A percentile compares a stretch with the other conserved stretches of the same genome.
Conservation (phyloP, 2,113 vertebrate species). For the Cottus gobio region DNA sequence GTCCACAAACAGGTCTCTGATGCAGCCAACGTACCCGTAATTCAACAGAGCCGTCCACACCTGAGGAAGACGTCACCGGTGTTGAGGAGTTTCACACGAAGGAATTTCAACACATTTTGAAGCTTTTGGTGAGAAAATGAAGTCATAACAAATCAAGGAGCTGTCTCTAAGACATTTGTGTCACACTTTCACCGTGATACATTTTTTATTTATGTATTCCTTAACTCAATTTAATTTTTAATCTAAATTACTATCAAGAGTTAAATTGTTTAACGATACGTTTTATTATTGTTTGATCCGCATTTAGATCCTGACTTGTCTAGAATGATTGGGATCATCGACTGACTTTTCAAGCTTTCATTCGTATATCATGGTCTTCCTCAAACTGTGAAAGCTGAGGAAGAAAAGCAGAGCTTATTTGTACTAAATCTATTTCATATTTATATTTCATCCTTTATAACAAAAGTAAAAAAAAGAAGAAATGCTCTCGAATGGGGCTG, state of each 20-base stretch:
- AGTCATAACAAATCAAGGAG: background rate
- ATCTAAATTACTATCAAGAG: background rate
- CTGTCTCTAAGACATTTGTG: too few species aligned
- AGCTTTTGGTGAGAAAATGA: background rate
- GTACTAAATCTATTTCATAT: background rate
- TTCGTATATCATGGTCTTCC: background rate
- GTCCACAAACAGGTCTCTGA: conserved; percentile 97
- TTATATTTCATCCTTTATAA: background rate
- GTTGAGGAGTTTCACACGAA: background rate
- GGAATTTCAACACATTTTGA: background rate
- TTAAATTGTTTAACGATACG: too few species aligned
- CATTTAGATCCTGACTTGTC: background rate
- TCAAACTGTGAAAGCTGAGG: background rate
- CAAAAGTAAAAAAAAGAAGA: background rate
- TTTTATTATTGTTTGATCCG: background rate
- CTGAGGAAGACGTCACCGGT: conserved; percentile 76
- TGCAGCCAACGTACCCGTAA: conserved; percentile 98
- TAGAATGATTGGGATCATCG: background rate
- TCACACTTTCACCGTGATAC: too few species aligned
- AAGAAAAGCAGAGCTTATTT: background rate
- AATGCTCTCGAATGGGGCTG: background rate
- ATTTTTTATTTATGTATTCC: too few species aligned
- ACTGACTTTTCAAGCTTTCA: background rate
- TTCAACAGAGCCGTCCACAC: conserved; percentile 99
- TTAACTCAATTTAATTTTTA: background rate